phyloP scores from a whole-genome alignment of 2,888 invertebrate genomes.

The Acleris cristana region DNA sequence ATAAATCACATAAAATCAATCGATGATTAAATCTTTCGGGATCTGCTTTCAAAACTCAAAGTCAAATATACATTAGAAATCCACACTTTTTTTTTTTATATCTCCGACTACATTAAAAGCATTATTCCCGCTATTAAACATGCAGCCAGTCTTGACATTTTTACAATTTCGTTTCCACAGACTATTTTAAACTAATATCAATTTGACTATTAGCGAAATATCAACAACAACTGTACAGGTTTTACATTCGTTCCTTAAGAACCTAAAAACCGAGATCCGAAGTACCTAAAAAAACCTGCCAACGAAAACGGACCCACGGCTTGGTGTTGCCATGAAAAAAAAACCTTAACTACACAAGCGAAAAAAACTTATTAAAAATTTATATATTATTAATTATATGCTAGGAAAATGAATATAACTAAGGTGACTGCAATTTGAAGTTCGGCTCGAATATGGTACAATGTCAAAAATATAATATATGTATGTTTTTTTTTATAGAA shows the following conservation, averaged over 20 bases:
- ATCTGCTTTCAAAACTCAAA: conserved; percentile 14
- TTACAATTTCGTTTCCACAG: conserved; percentile 32
- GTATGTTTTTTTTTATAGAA: conserved; percentile 34
- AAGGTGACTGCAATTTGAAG: conserved; percentile 44
- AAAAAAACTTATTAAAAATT: conserved; percentile 25
- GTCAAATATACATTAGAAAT: conserved; percentile 34
- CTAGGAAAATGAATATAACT: conserved; percentile 42
- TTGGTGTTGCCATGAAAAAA: conserved; percentile 39
- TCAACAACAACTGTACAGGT: conserved; percentile 55
- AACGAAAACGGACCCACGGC: conserved; percentile 26
- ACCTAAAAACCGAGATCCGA: conserved; percentile 24
- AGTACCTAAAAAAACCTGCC: conserved; percentile 20
- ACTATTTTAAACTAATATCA: conserved; percentile 46
- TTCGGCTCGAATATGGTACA: conserved; percentile 47
- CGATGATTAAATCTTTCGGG: neutral
- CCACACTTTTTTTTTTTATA: conserved; percentile 23
- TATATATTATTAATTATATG: conserved; percentile 39
- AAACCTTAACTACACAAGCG: conserved; percentile 34
- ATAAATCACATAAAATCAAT: neutral
- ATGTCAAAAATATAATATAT: conserved; percentile 52
- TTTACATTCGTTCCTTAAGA: conserved; percentile 36
- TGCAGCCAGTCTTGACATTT: conserved; percentile 32
- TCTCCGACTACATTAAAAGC: conserved; percentile 22
- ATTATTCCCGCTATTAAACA: conserved; percentile 20
- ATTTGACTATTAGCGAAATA: conserved; percentile 48